phyloP scores from a whole-genome alignment of 2,113 vertebrate species.

The Muntiacus muntjak region DNA sequence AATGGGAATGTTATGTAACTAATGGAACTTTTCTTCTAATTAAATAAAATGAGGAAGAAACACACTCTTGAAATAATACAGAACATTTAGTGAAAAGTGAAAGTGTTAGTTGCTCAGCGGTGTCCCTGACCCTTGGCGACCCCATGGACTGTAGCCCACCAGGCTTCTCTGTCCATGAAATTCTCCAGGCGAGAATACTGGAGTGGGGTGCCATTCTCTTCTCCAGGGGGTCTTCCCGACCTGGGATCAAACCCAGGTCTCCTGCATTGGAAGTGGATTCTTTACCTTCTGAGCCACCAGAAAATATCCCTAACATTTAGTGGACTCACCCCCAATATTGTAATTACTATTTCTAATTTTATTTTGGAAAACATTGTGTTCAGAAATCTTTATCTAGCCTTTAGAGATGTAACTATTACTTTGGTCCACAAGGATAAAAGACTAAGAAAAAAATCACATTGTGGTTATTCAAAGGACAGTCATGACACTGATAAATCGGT shows the following conservation, averaged over 20 bases:
- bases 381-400: slow-evolving; percentile 32
- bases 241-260: neutral
- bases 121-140: neutral
- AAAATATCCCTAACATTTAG: neutral
- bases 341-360: slow-evolving; percentile 1
- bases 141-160: neutral
- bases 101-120: neutral
- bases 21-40: neutral
- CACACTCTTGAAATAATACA: neutral
- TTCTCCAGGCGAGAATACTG: neutral
- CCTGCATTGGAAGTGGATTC: neutral
- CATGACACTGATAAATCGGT: slow-evolving; percentile 66
- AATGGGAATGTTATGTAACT: neutral
- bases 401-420: neutral
- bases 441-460: neutral
- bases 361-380: slow-evolving; percentile 39
- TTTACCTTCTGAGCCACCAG: neutral
- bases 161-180: neutral
- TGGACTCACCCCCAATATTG: neutral
- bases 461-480: slow-evolving; percentile 50
- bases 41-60: neutral
- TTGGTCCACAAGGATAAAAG: slow-evolving; percentile 18
- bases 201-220: neutral
- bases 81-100: neutral
- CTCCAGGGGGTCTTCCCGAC: neutral